Evolutionary conservation across 2,888 invertebrate species (phyloP).

Genomic region (Conus canariensis): DNA sequence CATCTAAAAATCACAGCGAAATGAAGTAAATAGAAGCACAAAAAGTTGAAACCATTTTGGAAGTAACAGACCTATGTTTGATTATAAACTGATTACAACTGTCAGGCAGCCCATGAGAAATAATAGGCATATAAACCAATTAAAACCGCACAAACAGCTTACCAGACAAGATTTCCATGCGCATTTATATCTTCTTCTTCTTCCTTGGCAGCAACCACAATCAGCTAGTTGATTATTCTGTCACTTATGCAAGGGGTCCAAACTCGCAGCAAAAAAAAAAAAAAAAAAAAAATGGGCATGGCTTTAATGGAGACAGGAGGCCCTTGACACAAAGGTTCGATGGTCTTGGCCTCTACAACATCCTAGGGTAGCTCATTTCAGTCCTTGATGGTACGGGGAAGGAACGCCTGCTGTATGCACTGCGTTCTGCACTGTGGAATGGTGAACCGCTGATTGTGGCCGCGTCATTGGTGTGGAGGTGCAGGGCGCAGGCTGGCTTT

Average conservation of each 20-base stretch:
- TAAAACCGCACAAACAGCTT: too few species aligned
- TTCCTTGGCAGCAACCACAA: neutral
- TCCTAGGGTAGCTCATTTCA: neutral
- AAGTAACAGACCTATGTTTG: too few species aligned
- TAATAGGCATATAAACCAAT: too few species aligned
- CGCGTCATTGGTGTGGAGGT: too few species aligned
- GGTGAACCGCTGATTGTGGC: too few species aligned
- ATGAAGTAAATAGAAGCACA: too few species aligned
- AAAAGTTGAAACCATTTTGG: too few species aligned
- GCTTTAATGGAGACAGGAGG: neutral
- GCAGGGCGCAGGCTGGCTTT: too few species aligned
- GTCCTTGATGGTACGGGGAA: neutral
- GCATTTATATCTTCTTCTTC: neutral
- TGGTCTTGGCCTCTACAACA: slow-evolving; percentile 4
- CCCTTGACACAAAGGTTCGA: slow-evolving; percentile 1
- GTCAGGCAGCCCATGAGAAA: too few species aligned
- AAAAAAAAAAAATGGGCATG: neutral
- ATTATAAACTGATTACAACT: too few species aligned
- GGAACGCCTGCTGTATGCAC: neutral
- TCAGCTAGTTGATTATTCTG: slow-evolving; percentile 9
- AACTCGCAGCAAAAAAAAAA: neutral
- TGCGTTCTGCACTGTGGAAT: neutral
- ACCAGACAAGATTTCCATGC: too few species aligned
- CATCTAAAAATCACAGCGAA: too few species aligned
- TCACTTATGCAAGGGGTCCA: neutral